Evolutionary conservation across 2,888 invertebrate species (phyloP).

Genomic region (Drosophila atripex): DNA sequence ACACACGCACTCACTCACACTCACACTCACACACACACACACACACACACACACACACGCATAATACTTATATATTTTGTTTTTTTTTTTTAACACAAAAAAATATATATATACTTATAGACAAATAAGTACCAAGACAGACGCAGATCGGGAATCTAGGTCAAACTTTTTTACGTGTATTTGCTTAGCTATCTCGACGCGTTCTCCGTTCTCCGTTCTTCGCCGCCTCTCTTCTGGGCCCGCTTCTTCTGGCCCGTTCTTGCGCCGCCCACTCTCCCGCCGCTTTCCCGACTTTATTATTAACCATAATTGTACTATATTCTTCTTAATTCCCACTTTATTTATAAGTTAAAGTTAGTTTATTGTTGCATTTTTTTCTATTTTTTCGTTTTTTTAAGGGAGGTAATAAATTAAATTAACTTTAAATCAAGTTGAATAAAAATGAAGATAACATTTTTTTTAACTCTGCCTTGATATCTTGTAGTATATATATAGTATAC

Average conservation of each 20-base stretch:
- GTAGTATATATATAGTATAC: slow-evolving; percentile 8
- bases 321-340: not conserved
- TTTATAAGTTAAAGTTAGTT: not conserved
- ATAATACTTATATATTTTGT: slow-evolving; percentile 26
- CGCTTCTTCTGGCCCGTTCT: not conserved
- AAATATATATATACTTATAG: slow-evolving; percentile 34
- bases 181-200: slow-evolving; percentile 44
- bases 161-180: slow-evolving; percentile 74
- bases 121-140: slow-evolving; percentile 44
- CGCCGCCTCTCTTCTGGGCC: not conserved
- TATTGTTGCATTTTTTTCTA: no score
- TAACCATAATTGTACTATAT: slow-evolving; percentile 27
- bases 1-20: slow-evolving; percentile 3
- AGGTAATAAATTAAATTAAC: no score
- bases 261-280: not conserved
- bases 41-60: slow-evolving; percentile 5
- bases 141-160: slow-evolving; percentile 67
- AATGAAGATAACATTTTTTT: no score
- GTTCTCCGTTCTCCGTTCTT: slow-evolving; percentile 20
- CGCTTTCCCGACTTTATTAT: not conserved
- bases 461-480: not conserved
- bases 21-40: slow-evolving; percentile 6
- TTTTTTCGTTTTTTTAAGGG: no score
- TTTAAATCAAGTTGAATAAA: no score
- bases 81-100: slow-evolving; percentile 23